A percentile compares a stretch with the other conserved stretches of the same genome.
Evolutionary conservation across 2,888 invertebrate species (phyloP).

Genomic region (Lycophotia porphyrea): DNA sequence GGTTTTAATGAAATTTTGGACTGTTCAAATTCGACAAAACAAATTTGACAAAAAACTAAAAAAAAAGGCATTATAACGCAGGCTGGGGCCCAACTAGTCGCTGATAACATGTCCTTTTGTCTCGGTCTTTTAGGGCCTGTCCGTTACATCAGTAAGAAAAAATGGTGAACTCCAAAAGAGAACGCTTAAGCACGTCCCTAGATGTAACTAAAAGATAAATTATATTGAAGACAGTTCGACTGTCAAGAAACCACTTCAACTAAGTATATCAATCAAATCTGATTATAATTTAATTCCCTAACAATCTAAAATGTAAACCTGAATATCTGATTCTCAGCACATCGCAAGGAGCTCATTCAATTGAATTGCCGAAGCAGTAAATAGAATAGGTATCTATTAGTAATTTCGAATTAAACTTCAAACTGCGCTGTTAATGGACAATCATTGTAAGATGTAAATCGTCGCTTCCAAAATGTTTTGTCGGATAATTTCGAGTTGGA

Average conservation of each 20-base stretch:
- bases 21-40: too few relatives aligned
- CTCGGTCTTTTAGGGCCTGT: background rate
- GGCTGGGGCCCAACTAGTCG: too few relatives aligned
- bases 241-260: background rate
- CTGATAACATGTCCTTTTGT: background rate
- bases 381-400: slow-evolving; percentile 56
- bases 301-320: slow-evolving; percentile 10
- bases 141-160: background rate
- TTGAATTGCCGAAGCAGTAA: slow-evolving; percentile 51
- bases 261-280: background rate
- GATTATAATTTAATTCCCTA: background rate
- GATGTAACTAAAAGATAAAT: background rate
- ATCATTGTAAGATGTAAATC: slow-evolving; percentile 64
- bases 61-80: too few relatives aligned
- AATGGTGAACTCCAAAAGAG: background rate
- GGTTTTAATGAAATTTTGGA: too few relatives aligned
- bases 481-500: slow-evolving; percentile 57
- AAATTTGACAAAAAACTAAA: too few relatives aligned
- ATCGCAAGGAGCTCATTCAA: slow-evolving; percentile 38
- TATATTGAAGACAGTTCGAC: background rate
- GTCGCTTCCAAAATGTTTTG: slow-evolving; percentile 51
- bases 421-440: slow-evolving; percentile 58
- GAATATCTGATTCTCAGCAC: slow-evolving; percentile 28
- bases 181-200: background rate
- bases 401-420: slow-evolving; percentile 62